Conservation (phyloP, 2,113 vertebrate species). For the Mirounga angustirostris region DNA sequence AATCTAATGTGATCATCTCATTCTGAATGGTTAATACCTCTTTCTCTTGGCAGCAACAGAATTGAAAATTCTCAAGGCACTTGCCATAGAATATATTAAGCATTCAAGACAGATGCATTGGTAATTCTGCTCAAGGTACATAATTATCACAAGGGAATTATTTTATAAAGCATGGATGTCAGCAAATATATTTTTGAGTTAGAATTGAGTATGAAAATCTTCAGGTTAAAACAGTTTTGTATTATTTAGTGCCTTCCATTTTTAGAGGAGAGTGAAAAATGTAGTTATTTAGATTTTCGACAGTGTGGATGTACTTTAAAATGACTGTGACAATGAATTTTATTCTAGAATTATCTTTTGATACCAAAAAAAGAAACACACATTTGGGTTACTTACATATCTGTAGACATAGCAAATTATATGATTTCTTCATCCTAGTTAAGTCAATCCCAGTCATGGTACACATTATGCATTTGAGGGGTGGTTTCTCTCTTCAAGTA, state of each 20-base stretch:
- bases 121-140: not conserved
- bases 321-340: conserved; percentile 71
- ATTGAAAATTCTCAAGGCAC: conserved; percentile 54
- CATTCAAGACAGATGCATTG: conserved; percentile 15
- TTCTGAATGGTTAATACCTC: conserved; percentile 51
- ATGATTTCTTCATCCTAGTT: not conserved
- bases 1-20: conserved; percentile 30
- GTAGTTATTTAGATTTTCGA: conserved; percentile 62
- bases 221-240: conserved; percentile 72
- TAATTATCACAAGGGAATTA: conserved; percentile 48
- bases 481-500: not conserved
- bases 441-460: not conserved
- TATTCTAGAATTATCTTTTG: conserved; percentile 70
- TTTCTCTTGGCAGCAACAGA: conserved; percentile 45
- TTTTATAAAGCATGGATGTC: conserved; percentile 39
- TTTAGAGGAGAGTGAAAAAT: conserved; percentile 77
- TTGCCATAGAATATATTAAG: conserved; percentile 46
- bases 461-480: not conserved
- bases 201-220: conserved; percentile 78
- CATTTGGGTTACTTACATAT: conserved; percentile 10
- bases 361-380: conserved; percentile 25
- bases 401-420: not conserved
- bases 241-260: conserved; percentile 76
- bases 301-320: conserved; percentile 79
- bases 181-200: conserved; percentile 17